Percentiles rank a stretch among this genome's conserved stretches.
Conservation (phyloP, 2,113 vertebrate species). For the Malurus melanocephalus region DNA sequence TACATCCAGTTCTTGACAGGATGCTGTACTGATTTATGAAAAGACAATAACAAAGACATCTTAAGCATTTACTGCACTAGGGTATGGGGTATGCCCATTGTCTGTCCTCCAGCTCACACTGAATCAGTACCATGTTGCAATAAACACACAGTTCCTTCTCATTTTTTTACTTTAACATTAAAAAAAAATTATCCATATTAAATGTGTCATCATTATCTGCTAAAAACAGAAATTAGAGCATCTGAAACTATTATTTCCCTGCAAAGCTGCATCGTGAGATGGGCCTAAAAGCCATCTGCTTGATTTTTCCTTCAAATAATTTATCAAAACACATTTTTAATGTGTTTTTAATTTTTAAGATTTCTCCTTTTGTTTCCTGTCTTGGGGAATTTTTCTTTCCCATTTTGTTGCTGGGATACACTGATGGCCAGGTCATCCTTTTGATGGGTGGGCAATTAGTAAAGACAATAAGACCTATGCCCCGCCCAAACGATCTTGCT, state of each 20-base stretch:
- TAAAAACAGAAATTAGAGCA: background rate
- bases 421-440: no score
- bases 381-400: no score
- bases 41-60: background rate
- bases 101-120: background rate
- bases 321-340: slow-evolving; percentile 54
- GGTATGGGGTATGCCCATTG: background rate
- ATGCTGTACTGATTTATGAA: background rate
- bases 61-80: background rate
- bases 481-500: no score
- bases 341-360: background rate
- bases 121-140: background rate
- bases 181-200: background rate
- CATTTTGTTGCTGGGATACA: no score
- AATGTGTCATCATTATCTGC: background rate
- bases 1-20: background rate
- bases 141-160: background rate
- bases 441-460: no score
- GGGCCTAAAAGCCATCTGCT: slow-evolving; percentile 47
- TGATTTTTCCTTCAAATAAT: slow-evolving; percentile 54
- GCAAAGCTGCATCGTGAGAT: background rate
- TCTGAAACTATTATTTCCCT: slow-evolving; percentile 34
- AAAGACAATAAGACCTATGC: no score
- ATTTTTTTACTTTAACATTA: background rate
- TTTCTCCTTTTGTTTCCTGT: no score